A percentile compares a stretch with the other conserved stretches of the same genome.
Evolutionary conservation across 2,888 invertebrate species (phyloP).

Genomic region (Eupithecia pulchellata): DNA sequence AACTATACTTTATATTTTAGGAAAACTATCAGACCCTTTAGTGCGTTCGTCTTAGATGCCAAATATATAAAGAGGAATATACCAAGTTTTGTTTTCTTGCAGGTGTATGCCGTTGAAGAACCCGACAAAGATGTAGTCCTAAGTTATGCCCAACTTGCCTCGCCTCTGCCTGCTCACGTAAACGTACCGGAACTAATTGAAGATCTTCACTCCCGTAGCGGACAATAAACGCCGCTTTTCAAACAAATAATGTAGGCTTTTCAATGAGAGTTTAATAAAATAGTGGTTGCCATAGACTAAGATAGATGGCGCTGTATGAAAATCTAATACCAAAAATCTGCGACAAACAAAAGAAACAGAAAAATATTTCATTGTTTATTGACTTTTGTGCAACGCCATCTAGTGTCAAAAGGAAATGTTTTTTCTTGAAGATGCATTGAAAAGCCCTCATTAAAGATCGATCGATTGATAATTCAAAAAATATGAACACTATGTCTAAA

Average conservation of each 20-base stretch:
- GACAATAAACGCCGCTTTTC: not conserved
- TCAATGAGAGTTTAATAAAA: too few relatives aligned
- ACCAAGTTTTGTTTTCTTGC: not conserved
- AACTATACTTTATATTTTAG: too few relatives aligned
- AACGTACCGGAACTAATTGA: constrained; percentile 60
- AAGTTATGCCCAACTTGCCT: constrained; percentile 68
- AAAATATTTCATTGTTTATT: too few relatives aligned
- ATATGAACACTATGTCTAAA: not conserved
- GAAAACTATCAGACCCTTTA: not conserved
- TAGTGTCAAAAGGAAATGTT: too few relatives aligned
- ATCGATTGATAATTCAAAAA: not conserved
- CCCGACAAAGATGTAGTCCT: constrained; percentile 56
- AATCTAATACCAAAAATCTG: too few relatives aligned
- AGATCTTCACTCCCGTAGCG: constrained; percentile 43
- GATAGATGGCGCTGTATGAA: too few relatives aligned
- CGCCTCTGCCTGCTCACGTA: constrained; percentile 61
- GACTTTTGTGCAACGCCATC: too few relatives aligned
- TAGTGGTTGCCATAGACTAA: too few relatives aligned
- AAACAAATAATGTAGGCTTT: too few relatives aligned
- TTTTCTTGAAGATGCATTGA: too few relatives aligned
- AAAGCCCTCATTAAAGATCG: too few relatives aligned
- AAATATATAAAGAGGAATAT: not conserved
- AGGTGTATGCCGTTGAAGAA: not conserved
- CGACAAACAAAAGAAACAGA: too few relatives aligned
- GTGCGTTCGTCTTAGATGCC: not conserved